phyloP scores from a whole-genome alignment of 2,797 vertebrate genomes.

The Mycteria americana region DNA sequence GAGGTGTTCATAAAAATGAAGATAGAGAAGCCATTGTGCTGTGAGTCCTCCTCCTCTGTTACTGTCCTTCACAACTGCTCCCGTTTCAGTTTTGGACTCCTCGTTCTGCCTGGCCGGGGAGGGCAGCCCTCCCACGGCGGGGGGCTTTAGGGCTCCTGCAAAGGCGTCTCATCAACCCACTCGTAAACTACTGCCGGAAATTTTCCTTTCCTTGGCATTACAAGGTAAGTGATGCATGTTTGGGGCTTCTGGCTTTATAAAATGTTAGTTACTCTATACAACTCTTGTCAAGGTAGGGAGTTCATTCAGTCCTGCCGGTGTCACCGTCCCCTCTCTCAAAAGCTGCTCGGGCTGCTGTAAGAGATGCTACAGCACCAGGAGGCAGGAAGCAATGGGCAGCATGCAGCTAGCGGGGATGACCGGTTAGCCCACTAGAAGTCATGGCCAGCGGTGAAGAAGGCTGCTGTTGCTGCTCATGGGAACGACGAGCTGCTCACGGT shows the following conservation, averaged over 20 bases:
- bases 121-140: rapidly evolving
- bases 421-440: background rate
- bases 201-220: background rate
- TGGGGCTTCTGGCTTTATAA: background rate
- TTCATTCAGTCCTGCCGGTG: background rate
- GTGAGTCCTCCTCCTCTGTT: background rate
- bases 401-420: background rate
- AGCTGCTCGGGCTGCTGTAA: background rate
- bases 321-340: background rate
- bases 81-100: background rate
- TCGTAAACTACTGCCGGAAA: background rate
- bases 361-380: background rate
- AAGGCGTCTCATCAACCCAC: background rate
- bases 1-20: background rate
- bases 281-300: background rate
- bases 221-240: background rate
- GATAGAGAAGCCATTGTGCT: background rate
- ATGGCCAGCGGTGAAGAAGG: background rate
- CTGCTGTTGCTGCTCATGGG: background rate
- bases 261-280: background rate
- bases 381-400: background rate
- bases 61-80: background rate
- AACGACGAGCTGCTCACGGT: rapidly evolving
- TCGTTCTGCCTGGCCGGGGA: background rate
- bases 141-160: background rate